Evolutionary conservation across 2,888 invertebrate species (phyloP).

Genomic region (Coenonympha arcania): DNA sequence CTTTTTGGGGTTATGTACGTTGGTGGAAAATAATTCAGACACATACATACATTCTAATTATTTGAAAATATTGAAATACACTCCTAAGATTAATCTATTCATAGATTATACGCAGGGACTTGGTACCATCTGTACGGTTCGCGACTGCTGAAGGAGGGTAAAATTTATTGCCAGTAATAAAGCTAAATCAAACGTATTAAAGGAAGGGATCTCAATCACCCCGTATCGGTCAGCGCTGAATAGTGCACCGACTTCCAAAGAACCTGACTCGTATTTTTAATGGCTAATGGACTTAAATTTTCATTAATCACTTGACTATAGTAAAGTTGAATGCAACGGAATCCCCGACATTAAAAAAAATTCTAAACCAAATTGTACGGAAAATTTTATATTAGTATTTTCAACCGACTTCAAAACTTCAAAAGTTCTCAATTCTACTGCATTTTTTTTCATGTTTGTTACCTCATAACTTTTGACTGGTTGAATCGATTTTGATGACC

Average conservation of each 20-base stretch:
- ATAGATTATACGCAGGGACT: not conserved
- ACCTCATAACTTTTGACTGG: too few species aligned
- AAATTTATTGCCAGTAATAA: conserved; percentile 63
- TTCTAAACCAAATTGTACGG: too few species aligned
- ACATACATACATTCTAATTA: too few species aligned
- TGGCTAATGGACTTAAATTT: conserved; percentile 19
- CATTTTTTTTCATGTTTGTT: too few species aligned
- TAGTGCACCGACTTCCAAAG: conserved; percentile 32
- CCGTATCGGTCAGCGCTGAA: conserved; percentile 46
- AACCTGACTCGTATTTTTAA: conserved; percentile 44
- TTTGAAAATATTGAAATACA: too few species aligned
- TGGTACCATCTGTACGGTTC: conserved; percentile 15
- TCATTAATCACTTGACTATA: not conserved
- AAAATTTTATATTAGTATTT: too few species aligned
- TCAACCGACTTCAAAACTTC: too few species aligned
- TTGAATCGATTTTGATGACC: too few species aligned
- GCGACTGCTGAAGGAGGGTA: conserved; percentile 31
- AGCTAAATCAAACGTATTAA: conserved; percentile 61
- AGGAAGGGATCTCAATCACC: conserved; percentile 45
- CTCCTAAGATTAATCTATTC: conserved; percentile 12
- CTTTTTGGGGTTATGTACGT: too few species aligned
- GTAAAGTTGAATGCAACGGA: not conserved
- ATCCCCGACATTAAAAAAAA: too few species aligned
- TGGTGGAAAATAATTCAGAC: too few species aligned
- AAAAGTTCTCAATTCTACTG: too few species aligned